These are phyloP conservation scores for Aphelenchoides avenae DNA, from an alignment of 1,140 invertebrate genomes.

Conservation along the genomic window DNA sequence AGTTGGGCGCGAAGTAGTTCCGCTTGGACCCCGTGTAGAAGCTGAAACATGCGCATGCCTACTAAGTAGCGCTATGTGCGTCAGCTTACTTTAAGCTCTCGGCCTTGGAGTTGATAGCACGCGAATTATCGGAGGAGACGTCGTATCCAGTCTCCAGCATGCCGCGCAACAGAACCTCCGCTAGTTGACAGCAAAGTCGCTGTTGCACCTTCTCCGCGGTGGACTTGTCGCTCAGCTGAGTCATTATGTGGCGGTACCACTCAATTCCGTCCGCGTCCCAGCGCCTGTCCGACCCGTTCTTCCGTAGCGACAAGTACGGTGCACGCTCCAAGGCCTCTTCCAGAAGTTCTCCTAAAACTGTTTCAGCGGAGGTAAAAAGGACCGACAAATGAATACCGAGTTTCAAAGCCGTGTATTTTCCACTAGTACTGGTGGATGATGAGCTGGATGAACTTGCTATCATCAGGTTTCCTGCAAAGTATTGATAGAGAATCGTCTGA, in stretches of 20 bases:
- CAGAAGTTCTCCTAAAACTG: constrained; percentile 24
- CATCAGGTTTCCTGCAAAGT: too few relatives aligned
- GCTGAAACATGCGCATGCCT: constrained; percentile 17
- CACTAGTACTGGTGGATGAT: neutral
- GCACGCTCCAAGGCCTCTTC: constrained; percentile 33
- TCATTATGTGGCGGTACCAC: constrained; percentile 31
- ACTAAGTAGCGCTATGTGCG: too few relatives aligned
- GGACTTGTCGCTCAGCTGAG: constrained; percentile 29
- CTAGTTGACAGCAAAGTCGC: constrained; percentile 29
- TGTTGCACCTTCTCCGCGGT: constrained; percentile 37
- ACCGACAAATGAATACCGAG: neutral
- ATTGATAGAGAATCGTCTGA: too few relatives aligned
- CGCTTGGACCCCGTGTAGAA: constrained; percentile 40
- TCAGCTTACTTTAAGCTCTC: constrained; percentile 27
- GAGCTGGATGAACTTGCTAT: too few relatives aligned
- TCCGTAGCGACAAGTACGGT: constrained; percentile 16
- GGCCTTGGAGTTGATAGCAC: constrained; percentile 26
- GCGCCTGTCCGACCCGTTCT: constrained; percentile 15
- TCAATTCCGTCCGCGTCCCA: constrained; percentile 26
- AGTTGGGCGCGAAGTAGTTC: constrained; percentile 34
- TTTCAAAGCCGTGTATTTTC: neutral
- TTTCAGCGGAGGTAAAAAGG: too few relatives aligned
- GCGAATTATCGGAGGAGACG: constrained; percentile 16
- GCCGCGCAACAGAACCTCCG: constrained; percentile 31
- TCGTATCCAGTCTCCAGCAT: constrained; percentile 27